Conservation (phyloP, 1,140 invertebrate genomes). For the Heliconius hermathena region DNA sequence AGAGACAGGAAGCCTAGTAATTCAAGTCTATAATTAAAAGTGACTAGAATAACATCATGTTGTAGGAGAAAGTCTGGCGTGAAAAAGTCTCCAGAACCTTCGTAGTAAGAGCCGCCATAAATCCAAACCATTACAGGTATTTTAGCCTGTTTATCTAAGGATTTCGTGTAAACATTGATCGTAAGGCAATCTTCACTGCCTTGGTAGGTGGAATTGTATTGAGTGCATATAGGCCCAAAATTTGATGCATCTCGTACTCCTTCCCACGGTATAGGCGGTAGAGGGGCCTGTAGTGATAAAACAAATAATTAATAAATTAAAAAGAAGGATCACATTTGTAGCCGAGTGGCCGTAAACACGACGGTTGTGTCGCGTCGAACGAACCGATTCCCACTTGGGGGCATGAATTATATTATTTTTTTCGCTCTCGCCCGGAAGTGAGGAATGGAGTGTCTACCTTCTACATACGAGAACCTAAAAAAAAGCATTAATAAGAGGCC, state of each 20-base stretch:
- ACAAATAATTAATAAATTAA: neutral
- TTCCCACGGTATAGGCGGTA: constrained; percentile 46
- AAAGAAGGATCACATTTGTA: too few relatives aligned
- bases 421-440: too few relatives aligned
- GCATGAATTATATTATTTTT: too few relatives aligned
- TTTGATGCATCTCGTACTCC: constrained; percentile 48
- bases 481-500: too few relatives aligned
- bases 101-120: constrained; percentile 2
- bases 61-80: neutral
- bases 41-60: constrained; percentile 15
- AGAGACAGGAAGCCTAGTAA: constrained; percentile 83
- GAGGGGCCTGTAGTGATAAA: constrained; percentile 49
- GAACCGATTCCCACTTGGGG: too few relatives aligned
- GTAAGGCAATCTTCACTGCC: constrained; percentile 83
- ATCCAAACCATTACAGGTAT: constrained; percentile 15
- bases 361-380: too few relatives aligned
- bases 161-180: constrained; percentile 74
- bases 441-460: too few relatives aligned
- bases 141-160: neutral
- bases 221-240: constrained; percentile 51
- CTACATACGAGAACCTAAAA: too few relatives aligned
- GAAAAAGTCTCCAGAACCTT: constrained; percentile 10
- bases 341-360: too few relatives aligned
- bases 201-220: constrained; percentile 46
- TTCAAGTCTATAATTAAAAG: constrained; percentile 42